Percentiles rank a stretch among this genome's conserved stretches.
These are phyloP conservation scores for Acestrorhynchus altus DNA, from an alignment of 2,797 vertebrate species.

Conservation along the genomic window DNA sequence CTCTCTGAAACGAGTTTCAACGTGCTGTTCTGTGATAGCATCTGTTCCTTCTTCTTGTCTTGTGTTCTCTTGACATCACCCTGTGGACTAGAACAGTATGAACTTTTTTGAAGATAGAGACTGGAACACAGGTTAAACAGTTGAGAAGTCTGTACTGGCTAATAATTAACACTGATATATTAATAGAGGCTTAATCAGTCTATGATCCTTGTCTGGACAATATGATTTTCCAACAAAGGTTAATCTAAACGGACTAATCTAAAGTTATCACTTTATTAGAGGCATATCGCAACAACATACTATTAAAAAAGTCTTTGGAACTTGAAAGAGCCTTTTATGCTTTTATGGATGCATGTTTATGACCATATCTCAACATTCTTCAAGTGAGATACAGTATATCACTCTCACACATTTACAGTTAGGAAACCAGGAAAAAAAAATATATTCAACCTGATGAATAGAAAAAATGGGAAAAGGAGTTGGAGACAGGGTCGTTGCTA, in stretches of 20 bases:
- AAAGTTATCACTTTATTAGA: slow-evolving; percentile 18
- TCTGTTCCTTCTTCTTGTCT: too few species aligned
- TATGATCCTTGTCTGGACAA: not conserved
- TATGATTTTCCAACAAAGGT: not conserved
- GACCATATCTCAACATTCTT: slow-evolving; percentile 46
- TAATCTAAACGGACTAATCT: not conserved
- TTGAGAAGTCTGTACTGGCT: slow-evolving; percentile 2
- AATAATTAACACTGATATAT: slow-evolving; percentile 37
- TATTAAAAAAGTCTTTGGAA: slow-evolving; percentile 13
- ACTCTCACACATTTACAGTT: not conserved
- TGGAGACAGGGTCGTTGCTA: too few species aligned
- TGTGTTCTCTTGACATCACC: too few species aligned
- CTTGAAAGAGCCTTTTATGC: slow-evolving; percentile 49
- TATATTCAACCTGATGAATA: too few species aligned
- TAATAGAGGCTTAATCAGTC: not conserved
- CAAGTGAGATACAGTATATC: not conserved
- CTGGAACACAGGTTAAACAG: not conserved
- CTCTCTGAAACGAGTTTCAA: too few species aligned
- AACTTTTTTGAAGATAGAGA: too few species aligned
- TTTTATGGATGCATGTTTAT: slow-evolving; percentile 14
- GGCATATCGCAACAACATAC: not conserved
- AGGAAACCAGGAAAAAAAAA: not conserved
- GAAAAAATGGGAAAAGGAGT: not conserved
- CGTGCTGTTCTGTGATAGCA: too few species aligned
- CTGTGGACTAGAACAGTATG: not conserved